Conservation (phyloP, 1,140 invertebrate genomes). For the Aphelenchoides fujianensis region DNA sequence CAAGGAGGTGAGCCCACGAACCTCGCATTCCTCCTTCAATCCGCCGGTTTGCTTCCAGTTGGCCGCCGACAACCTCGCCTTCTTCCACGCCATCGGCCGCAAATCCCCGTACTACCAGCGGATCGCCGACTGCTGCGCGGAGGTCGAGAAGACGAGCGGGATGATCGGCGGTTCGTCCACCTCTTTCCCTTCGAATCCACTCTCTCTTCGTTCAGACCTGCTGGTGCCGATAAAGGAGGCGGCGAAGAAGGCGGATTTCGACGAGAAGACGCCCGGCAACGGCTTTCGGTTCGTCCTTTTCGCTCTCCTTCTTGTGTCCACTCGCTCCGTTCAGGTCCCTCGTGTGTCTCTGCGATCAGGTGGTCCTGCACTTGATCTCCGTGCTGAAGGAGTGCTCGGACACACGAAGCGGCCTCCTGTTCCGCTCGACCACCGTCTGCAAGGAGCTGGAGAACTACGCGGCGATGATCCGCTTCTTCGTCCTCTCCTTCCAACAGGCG, state of each 20-base stretch:
- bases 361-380: conserved; percentile 51
- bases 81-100: conserved; percentile 32
- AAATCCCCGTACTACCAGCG: conserved; percentile 37
- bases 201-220: not conserved
- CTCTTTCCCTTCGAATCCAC: not conserved
- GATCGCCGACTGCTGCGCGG: conserved; percentile 49
- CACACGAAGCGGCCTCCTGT: conserved; percentile 74
- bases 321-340: conserved; percentile 50
- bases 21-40: not conserved
- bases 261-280: conserved; percentile 78
- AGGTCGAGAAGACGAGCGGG: conserved; percentile 29
- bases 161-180: conserved; percentile 20
- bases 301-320: conserved; percentile 12
- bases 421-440: conserved; percentile 69
- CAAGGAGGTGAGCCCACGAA: conserved; percentile 52
- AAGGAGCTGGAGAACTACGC: conserved; percentile 65
- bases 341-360: conserved; percentile 55
- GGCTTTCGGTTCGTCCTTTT: conserved; percentile 71
- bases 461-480: conserved; percentile 63
- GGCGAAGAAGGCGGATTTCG: conserved; percentile 77
- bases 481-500: conserved; percentile 64
- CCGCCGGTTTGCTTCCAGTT: conserved; percentile 36
- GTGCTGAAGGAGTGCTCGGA: conserved; percentile 65
- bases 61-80: conserved; percentile 43
- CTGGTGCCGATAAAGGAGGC: conserved; percentile 61